Evolutionary conservation across 2,888 invertebrate genomes (phyloP).

Genomic region (Dasypogon diadema): DNA sequence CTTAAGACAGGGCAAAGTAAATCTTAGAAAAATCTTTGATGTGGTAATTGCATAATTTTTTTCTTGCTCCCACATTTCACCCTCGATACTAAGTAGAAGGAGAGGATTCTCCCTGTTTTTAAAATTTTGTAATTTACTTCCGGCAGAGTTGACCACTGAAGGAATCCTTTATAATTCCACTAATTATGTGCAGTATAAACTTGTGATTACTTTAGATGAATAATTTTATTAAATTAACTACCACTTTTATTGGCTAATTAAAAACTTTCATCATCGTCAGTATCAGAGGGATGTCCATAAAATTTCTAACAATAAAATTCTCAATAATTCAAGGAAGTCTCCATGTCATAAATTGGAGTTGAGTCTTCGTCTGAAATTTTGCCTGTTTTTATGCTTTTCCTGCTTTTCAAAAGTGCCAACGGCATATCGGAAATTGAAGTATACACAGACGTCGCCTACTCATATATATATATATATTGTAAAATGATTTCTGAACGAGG

Average conservation of each 20-base stretch:
- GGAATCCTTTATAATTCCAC: slow-evolving; percentile 5
- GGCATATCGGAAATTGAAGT: slow-evolving; percentile 53
- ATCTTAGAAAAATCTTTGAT: slow-evolving; percentile 51
- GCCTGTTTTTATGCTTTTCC: slow-evolving; percentile 50
- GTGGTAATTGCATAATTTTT: slow-evolving; percentile 53
- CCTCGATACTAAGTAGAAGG: background rate
- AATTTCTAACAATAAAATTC: slow-evolving; percentile 46
- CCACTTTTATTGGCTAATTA: slow-evolving; percentile 48
- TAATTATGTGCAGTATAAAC: slow-evolving; percentile 20
- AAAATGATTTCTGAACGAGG: background rate
- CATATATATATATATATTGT: slow-evolving; percentile 5
- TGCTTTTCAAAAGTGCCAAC: slow-evolving; percentile 48
- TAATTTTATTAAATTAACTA: slow-evolving; percentile 4
- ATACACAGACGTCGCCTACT: slow-evolving; percentile 44
- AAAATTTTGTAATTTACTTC: slow-evolving; percentile 12
- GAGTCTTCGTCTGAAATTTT: slow-evolving; percentile 27
- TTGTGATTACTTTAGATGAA: background rate
- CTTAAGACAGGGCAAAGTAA: slow-evolving; percentile 29
- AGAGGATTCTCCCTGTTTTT: background rate
- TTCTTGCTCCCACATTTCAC: background rate
- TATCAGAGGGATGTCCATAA: slow-evolving; percentile 1
- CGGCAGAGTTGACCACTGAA: background rate
- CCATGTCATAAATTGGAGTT: slow-evolving; percentile 46
- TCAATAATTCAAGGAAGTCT: slow-evolving; percentile 51
- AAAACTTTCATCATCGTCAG: slow-evolving; percentile 18